These are phyloP conservation scores for Trinectes maculatus DNA, from an alignment of 2,113 vertebrate species.

Conservation along the genomic window DNA sequence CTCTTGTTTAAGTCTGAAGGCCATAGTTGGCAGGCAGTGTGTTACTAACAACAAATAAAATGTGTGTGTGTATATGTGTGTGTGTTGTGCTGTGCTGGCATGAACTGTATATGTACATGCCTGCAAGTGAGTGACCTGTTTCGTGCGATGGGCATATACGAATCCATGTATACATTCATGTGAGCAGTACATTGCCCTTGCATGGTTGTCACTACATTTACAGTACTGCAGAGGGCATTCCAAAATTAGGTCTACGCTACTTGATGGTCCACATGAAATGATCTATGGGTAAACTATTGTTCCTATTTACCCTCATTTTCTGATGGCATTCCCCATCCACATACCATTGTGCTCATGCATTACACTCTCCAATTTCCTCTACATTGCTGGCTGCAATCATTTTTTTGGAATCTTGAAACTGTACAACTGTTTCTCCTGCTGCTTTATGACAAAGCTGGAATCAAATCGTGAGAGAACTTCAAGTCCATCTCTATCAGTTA, in stretches of 20 bases:
- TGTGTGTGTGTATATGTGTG: slow-evolving; percentile 5
- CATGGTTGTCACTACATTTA: slow-evolving; percentile 15
- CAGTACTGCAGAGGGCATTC: slow-evolving; percentile 29
- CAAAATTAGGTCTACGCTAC: slow-evolving; percentile 42
- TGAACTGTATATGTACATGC: slow-evolving; percentile 8
- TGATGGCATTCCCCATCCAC: slow-evolving; percentile 10
- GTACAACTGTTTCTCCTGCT: neutral
- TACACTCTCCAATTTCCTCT: neutral
- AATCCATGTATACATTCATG: neutral
- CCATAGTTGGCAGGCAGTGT: slow-evolving; percentile 16
- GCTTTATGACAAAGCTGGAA: neutral
- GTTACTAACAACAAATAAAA: slow-evolving; percentile 19
- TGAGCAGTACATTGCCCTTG: neutral
- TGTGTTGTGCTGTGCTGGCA: neutral
- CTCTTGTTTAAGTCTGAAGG: slow-evolving; percentile 37
- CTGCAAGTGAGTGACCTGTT: slow-evolving; percentile 11
- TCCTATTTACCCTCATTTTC: slow-evolving; percentile 39
- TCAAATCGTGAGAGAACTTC: neutral
- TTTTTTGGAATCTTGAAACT: neutral
- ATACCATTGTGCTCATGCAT: slow-evolving; percentile 16
- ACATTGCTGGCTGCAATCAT: neutral
- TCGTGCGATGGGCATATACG: slow-evolving; percentile 9
- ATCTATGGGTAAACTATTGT: slow-evolving; percentile 37
- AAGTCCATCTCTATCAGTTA: neutral
- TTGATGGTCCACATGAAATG: slow-evolving; percentile 70